phyloP scores from a whole-genome alignment of 2,113 vertebrate species.

The Verasper variegatus region DNA sequence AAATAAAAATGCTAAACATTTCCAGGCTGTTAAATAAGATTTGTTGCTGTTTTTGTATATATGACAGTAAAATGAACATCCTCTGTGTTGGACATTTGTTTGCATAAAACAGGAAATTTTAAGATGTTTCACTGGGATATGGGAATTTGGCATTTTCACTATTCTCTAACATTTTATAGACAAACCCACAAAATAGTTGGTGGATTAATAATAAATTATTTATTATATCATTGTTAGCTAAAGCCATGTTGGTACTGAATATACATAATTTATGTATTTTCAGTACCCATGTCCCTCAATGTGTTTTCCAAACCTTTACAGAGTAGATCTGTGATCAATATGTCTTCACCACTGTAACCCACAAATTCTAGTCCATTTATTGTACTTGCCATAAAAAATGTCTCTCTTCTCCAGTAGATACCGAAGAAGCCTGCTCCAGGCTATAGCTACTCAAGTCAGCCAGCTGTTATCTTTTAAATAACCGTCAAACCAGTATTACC shows the following conservation, averaged over 20 bases:
- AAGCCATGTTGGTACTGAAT: not conserved
- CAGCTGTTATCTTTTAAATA: conserved; percentile 70
- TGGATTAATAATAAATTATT: not conserved
- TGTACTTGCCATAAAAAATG: conserved; percentile 13
- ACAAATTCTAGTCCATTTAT: conserved; percentile 23
- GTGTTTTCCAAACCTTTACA: not conserved
- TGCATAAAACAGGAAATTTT: not conserved
- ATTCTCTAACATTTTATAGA: not conserved
- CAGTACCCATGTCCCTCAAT: not conserved
- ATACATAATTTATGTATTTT: not conserved
- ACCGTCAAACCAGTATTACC: conserved; percentile 54
- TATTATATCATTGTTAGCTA: not conserved
- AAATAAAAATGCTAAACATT: not conserved
- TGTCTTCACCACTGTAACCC: conserved; percentile 7
- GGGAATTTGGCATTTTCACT: not conserved
- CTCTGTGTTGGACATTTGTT: not conserved
- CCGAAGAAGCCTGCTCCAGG: conserved; percentile 24
- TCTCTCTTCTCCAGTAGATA: conserved; percentile 31
- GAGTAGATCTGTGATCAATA: not conserved
- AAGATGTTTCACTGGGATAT: not conserved
- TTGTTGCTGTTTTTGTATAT: not conserved
- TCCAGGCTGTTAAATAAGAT: not conserved
- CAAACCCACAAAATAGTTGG: not conserved
- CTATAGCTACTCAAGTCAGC: conserved; percentile 43
- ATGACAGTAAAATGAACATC: not conserved